Conservation (phyloP, 2,797 vertebrate species). For the Tokudaia tokunoshimensis region DNA sequence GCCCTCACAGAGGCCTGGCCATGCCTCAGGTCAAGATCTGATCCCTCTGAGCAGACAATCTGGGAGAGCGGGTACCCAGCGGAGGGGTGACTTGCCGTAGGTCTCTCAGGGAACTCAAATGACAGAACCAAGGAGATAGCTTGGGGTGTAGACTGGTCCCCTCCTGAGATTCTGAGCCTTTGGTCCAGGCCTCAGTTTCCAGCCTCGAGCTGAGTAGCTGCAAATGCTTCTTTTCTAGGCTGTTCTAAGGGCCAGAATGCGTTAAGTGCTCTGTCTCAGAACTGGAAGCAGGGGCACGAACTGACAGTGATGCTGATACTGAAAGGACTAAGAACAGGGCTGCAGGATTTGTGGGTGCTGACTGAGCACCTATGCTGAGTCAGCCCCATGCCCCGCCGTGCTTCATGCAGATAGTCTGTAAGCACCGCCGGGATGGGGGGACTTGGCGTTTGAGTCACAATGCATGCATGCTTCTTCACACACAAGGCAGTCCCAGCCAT, state of each 20-base stretch:
- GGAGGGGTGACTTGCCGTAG: not conserved
- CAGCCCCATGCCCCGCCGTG: not conserved
- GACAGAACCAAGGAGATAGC: not conserved
- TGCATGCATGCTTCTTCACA: not conserved
- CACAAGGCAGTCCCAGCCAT: not conserved
- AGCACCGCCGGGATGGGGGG: accelerated
- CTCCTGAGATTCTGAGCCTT: not conserved
- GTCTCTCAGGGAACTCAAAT: not conserved
- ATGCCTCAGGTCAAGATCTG: not conserved
- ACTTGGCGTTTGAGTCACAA: not conserved
- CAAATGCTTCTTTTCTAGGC: not conserved
- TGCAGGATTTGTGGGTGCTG: not conserved
- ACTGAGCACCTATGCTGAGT: not conserved
- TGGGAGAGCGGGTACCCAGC: not conserved
- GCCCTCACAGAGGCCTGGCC: not conserved
- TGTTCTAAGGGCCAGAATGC: not conserved
- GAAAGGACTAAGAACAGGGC: not conserved
- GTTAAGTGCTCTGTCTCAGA: not conserved
- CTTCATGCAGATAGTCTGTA: not conserved
- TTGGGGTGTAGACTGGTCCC: accelerated
- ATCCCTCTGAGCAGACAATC: not conserved
- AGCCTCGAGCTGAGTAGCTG: not conserved
- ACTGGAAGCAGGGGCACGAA: not conserved
- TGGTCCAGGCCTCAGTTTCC: not conserved
- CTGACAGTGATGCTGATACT: not conserved